Evolutionary conservation across 2,113 vertebrate species (phyloP), one percentile per base, ranked within the genome.

Genomic region (Sialia sialis): DNA sequence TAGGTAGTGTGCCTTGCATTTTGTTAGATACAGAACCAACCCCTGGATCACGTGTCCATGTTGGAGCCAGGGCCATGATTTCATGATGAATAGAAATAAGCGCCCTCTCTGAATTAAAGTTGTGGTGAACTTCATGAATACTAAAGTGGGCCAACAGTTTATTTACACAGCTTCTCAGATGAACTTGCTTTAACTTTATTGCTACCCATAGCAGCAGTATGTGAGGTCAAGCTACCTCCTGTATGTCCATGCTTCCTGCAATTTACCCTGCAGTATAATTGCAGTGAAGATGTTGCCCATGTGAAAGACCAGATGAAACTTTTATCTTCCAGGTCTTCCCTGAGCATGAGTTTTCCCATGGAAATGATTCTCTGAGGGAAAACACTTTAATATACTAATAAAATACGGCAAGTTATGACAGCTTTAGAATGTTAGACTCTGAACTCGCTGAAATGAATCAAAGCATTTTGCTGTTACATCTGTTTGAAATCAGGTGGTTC

Each of bases 381-480:
- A 96, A 68, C 27, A 76, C 16, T 78, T 85, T 49, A 23, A 54
- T 41, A 46, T 76, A 2, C 2, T 82, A 85, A 88, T 79, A 94
- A 91, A 91, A 80, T 30, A 34, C 26, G 51, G 46, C 46, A 80
- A 58, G 22, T 66, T 87, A 79, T 76, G 66, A 79, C 63, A 79
- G 81, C 41, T 85, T 69, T 66, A 76, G 46, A 87, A 81, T 52
- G 46, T 70, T 88, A 67, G 46, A 32, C 39, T 84, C 55, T 23
- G 60, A 88, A 74, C 79, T 93, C 87, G 80, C 89, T 89, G 89
- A 78, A 84, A 87, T 27, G 49, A 93, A 68, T 86, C 86, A 89
- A 64, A 87, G 91, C 69, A 46, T 67, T 93, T 90, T 74, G 36
- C 73, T 93, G 60, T 39, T 51, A n/a, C 43, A 11, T 80, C 76